Conservation (phyloP, 1,140 invertebrate genomes). For the Cherax destructor region DNA sequence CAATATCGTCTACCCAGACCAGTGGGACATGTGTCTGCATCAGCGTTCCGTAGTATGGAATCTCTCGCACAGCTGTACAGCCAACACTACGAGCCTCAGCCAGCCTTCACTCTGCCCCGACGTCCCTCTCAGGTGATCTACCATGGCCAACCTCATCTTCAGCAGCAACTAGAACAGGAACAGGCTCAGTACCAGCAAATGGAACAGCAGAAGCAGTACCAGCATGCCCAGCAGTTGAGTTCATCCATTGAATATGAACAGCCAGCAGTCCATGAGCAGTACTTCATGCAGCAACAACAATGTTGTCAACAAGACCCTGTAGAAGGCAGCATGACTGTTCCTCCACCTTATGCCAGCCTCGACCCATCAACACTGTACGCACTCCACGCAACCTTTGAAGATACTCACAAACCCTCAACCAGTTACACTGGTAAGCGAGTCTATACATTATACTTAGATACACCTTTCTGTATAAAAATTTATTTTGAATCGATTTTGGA, state of each 20-base stretch:
- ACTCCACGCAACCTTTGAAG: slow-evolving; percentile 27
- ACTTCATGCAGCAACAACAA: slow-evolving; percentile 25
- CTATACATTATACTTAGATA: not conserved
- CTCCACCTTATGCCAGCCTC: slow-evolving; percentile 53
- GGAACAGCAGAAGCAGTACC: slow-evolving; percentile 6
- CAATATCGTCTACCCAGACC: not conserved
- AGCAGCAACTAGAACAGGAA: slow-evolving; percentile 28
- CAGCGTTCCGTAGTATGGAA: slow-evolving; percentile 42
- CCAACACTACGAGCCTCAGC: not conserved
- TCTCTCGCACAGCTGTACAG: slow-evolving; percentile 11
- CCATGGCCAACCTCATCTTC: slow-evolving; percentile 50
- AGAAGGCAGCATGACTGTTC: not conserved
- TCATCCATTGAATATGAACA: slow-evolving; percentile 7
- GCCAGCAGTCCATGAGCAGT: not conserved
- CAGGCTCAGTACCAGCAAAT: not conserved
- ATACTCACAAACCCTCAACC: slow-evolving; percentile 2
- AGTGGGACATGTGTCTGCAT: not conserved
- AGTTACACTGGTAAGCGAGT: slow-evolving; percentile 7
- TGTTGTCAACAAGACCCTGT: not conserved
- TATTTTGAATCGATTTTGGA: too few relatives aligned
- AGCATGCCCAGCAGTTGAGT: not conserved
- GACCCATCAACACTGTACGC: slow-evolving; percentile 44
- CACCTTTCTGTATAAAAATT: not conserved
- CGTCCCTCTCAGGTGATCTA: slow-evolving; percentile 34
- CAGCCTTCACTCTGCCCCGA: slow-evolving; percentile 11